Conservation (phyloP, 2,113 vertebrate genomes). For the Vulpes ferrilata region DNA sequence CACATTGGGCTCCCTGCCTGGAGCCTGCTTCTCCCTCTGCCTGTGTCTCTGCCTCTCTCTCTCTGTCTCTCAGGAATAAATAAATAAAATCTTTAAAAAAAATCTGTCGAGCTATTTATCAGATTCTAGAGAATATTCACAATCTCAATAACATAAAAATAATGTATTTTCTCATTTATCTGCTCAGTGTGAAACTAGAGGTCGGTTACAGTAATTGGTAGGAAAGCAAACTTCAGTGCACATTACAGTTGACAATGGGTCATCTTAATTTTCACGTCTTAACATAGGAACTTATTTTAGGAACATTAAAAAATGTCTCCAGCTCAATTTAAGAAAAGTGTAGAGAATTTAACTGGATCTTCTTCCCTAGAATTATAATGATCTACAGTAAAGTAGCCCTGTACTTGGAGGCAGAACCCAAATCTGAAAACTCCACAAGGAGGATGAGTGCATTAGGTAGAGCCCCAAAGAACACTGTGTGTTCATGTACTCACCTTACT, state of each 20-base stretch:
- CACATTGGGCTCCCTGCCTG: no score
- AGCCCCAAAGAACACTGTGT: not conserved
- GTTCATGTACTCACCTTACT: not conserved
- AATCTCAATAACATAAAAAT: constrained; percentile 65
- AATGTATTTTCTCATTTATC: constrained; percentile 64
- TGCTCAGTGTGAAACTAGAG: constrained; percentile 38
- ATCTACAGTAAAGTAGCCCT: not conserved
- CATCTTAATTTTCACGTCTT: constrained; percentile 52
- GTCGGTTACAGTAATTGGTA: constrained; percentile 64
- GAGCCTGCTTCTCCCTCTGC: no score
- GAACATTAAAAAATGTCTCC: not conserved
- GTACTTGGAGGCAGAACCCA: not conserved
- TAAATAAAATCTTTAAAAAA: not conserved
- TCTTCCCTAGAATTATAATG: not conserved
- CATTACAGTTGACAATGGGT: constrained; percentile 32
- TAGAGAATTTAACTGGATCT: not conserved
- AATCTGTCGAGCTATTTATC: not conserved
- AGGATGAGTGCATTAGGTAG: not conserved
- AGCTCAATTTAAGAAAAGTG: not conserved
- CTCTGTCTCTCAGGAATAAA: no score
- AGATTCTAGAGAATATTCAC: constrained; percentile 38
- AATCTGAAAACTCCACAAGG: not conserved
- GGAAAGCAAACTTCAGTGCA: constrained; percentile 59
- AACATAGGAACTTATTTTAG: not conserved
- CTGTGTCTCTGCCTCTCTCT: no score